Evolutionary conservation across 2,888 invertebrate genomes (phyloP), one percentile per base, ranked within the genome.

Genomic region (Platerodrilus igneus): DNA sequence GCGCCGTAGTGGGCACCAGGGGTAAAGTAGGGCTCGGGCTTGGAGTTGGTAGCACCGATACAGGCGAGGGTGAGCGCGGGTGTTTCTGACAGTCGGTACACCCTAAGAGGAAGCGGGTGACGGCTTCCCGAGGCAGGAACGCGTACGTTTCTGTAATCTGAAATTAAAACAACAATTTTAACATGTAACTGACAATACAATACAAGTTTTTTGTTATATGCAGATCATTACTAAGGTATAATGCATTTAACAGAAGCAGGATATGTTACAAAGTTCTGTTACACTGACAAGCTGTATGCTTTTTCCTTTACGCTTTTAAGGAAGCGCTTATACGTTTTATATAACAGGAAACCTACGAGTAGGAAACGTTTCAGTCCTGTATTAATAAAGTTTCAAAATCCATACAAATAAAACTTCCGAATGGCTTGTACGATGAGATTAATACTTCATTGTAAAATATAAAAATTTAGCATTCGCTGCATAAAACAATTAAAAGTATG

Each of bases 61-160:
- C 70, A 1, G 76, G 80, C 40, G 80, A 81, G 33, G 71, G 73
- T 50, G 81, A 82, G 64, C 80, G 76, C 57, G 82, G 82, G 60
- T 83, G 79, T 62, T 86, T 81, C 63, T 89, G 88, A 69, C 95
- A 95, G 69, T 93, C 92, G 25, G 88, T 84, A 68, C 94, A 95
- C 58, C 92, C 90, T 68, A 94, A 83, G 42, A 95, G 81, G 73
- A 95, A 95, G 58, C 91, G 83, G 42, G 95, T 95, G 64, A 95
- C 94, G 31, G 95, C 94, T 71, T 95, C 95, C 40, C 95, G 82
- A 3, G 95, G 95, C 56, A 95, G 76, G 66, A 94, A 95, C 32
- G 93, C 92, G 74, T 91, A 95, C 45, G 90, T 92, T 73, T 95
- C 94, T 34, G 94, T 93, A 62, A 95, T 94, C 95, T 95, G 78